Base-by-base conservation (phyloP, 1,140 invertebrate species). In the Orchesella cincta region DNA sequence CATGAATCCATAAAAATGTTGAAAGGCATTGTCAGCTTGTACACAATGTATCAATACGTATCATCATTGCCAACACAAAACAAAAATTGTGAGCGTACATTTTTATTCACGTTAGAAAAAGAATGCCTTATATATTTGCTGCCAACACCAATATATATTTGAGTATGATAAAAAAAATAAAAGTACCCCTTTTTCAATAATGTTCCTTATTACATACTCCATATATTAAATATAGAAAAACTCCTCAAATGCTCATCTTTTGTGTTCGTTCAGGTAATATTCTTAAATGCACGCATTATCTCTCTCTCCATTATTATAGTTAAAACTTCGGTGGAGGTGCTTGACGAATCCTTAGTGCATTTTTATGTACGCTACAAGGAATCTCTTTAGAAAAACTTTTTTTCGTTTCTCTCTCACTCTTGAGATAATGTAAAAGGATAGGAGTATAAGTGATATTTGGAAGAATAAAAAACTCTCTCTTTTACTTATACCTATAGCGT, bases 1-100 rank as follows among this genome's bases (percentile, higher is more conserved):
- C 52, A 57, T 57, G 52, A 57, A 57, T 67, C 62, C 29, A 67
- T 31, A 67, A n/a, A 67, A 29, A 67, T 67, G 31, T 67, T 67
- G 62, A 29, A 67, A 67, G 31, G 62, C 62, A 31, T 67, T 67
- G 62, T 67, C 62, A 67, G 26, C 31, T n/a, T 8, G n/a, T 57
- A 5, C 26, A 23, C 23, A 18, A 57, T 57, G 12, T 57, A 57
- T 26, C 54, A 57, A 57, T 23, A 57, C 14, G 26, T 57, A n/a
- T 57, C 54, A 57, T n/a, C 54, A 57, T 57, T 57, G 26, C 23
- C 39, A 46, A 18, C 39, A 46, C 5, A 5, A 46, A 5, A 46
- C 39, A 46, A 46, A 46, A 46, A 46, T 46, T n/a, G n/a, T n/a
- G n/a, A n/a, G n/a, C n/a, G n/a, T n/a, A n/a, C n/a, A n/a, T n/a